Conservation (phyloP, 2,797 vertebrate genomes). For the Schizopygopsis malacanthus region DNA sequence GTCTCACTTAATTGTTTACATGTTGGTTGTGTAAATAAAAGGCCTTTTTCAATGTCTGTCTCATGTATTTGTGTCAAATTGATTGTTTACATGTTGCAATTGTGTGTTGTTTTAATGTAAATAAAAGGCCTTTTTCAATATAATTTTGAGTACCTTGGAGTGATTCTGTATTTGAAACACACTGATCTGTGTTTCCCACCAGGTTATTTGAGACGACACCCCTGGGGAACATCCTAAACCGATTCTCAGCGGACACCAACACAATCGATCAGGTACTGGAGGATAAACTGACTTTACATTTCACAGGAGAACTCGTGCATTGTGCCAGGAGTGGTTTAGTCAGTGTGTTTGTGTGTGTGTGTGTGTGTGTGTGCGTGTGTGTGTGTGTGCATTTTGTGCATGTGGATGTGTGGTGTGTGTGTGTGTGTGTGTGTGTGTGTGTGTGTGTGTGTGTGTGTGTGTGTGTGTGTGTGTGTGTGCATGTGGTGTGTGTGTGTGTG, state of each 20-base stretch:
- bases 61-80: no score
- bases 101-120: no score
- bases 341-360: background rate
- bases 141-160: background rate
- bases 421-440: no score
- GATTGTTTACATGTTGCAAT: no score
- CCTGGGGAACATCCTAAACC: conserved; percentile 94
- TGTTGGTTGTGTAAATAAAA: background rate
- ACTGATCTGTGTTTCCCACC: background rate
- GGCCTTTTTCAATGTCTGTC: background rate
- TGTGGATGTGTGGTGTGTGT: no score
- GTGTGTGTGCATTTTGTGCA: fast-evolving
- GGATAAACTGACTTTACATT: background rate
- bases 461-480: no score
- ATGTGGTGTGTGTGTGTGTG: no score
- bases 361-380: no score
- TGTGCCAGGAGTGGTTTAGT: background rate
- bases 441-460: no score
- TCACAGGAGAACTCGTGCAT: background rate
- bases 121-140: background rate
- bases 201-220: conserved; percentile 98
- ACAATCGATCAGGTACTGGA: conserved; percentile 88
- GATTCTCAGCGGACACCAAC: conserved; percentile 96
- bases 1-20: no score
- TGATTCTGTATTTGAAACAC: background rate